Evolutionary conservation across 2,113 vertebrate genomes (phyloP), one percentile per base, ranked within the genome.

Genomic region (Calypte anna): DNA sequence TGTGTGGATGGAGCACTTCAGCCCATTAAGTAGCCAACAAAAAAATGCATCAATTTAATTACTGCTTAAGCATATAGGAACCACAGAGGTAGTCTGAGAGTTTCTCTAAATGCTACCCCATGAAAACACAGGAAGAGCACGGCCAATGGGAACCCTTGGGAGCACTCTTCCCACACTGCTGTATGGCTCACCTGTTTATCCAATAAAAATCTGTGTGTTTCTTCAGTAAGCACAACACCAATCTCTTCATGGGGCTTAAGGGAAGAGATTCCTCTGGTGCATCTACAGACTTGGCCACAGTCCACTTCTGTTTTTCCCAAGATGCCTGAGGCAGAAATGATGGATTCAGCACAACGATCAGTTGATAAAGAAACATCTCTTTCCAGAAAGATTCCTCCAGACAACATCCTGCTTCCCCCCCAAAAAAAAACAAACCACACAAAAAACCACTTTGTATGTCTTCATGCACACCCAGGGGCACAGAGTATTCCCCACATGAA

Each of bases 21-120:
- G 57, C 38, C 78, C 73, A 38, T 82, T 88, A 93, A 94, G 43
- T 70, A 91, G 82, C 64, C 28, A 59, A 55, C 48, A 70, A 91
- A 61, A 91, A 77, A 58, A 63, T 86, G 53, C 62, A 94, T 88
- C 40, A 19, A 76, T 73, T 93, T 96, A 93, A 93, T 96, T 92
- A 83, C 36, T 70, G 54, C 55, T 91, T 67, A 87, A 90, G 72
- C 31, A 58, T 18, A 50, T 20, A 50, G 81, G 86, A 59, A 7
- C 19, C 30, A 61, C 31, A n/a, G 73, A 80, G 54, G 58, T 2
- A 69, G 25, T 33, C 14, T 58, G 54, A 16, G 38, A 38, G 25
- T 51, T 82, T 90, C 51, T 57, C 30, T 77, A 55, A 93, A 54
- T 43, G 18, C 30, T 82, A 27, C 62, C 69, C 46, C 23, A 46